Base-by-base conservation (phyloP, 1,140 invertebrate species). In the Agrilus planipennis region DNA sequence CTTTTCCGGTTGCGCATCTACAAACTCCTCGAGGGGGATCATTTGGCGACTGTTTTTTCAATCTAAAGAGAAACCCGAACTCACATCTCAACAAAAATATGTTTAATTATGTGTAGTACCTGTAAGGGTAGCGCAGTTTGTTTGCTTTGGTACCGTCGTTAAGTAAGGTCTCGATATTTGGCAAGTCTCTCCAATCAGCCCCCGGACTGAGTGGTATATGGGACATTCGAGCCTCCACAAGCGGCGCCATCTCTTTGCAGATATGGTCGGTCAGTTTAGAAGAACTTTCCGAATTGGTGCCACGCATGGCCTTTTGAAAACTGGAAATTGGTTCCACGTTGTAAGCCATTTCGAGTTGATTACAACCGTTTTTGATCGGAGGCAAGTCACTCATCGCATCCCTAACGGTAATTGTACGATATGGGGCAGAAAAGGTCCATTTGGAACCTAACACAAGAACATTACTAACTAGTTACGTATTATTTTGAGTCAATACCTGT, bases 341-440 rank as follows among this genome's bases (percentile, higher is more conserved):
- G 50, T 89, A 89, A 0, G 73, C 63, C 47, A 88, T 84, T 55
- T 84, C 77, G 28, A 77, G 70, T 45, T 64, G 66, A 34, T 72
- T 76, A 1, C 75, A 77, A 2, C 84, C 85, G 55, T 86, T 88
- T 34, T 62, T 63, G 28, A 90, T 85, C 34, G 70, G 67, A 0
- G 86, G 86, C 14, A 92, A 65, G 65, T 91, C 88, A 29, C 75
- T 81, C 73, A 91, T 81, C 0, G 84, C 75, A 62, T 92, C 88
- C 12, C 73, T 60, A 4, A 90, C 84, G 9, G 53, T 54, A 11
- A 58, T 53, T n/a, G 51, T 55, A 6, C 58, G 30, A 36, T 51
- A 57, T 4, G 58, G 58, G 1, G 56, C 58, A 1, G 53, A 51
- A 16, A 41, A 43, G 0, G 42, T 38, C 53, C 55, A 57, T 29